Base-by-base conservation (phyloP, 2,113 vertebrate genomes). In the Phyllopteryx taeniolatus region DNA sequence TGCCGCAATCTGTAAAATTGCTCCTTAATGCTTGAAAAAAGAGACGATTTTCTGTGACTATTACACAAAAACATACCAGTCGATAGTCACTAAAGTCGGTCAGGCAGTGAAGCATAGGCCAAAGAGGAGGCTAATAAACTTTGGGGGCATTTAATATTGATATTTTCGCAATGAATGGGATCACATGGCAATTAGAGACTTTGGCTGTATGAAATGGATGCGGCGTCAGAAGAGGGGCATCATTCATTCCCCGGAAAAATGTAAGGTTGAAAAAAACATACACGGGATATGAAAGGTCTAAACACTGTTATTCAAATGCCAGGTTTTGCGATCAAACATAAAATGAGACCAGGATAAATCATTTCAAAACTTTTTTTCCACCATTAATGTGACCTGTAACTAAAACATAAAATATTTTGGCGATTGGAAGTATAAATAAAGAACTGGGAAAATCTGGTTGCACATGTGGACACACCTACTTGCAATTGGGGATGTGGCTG, bases 101-200 rank as follows among this genome's bases (percentile, higher is more conserved):
- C 6, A 44, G 15, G 20, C 42, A 43, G 42, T 65, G 42, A 65
- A 22, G 42, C 11, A 14, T 43, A 2, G 4, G 11, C 39, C 62
- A 44, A 65, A 44, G 62, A 12, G 42, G 39, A 13, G n/a, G 39
- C 62, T 42, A 65, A 44, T 46, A 43, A 63, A 63, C 59, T 39
- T 63, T 57, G 54, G 22, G 35, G 61, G 35, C 42, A 65, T 65
- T 65, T 65, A 12, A 44, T 44, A 65, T 44, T 64, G 39, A 64
- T 43, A 64, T 64, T 64, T 64, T 65, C 62, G 12, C 22, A 43
- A 65, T 44, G 62, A 44, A 64, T n/a, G 10, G 39, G 19, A 22
- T n/a, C 8, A 64, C 31, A 17, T 15, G 31, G 59, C 14, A 62
- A 39, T 60, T 17, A 62, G 19, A 43, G 35, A 42, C 19, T 31